Conservation (phyloP, 2,113 vertebrate genomes). For the Leucosticte australis region DNA sequence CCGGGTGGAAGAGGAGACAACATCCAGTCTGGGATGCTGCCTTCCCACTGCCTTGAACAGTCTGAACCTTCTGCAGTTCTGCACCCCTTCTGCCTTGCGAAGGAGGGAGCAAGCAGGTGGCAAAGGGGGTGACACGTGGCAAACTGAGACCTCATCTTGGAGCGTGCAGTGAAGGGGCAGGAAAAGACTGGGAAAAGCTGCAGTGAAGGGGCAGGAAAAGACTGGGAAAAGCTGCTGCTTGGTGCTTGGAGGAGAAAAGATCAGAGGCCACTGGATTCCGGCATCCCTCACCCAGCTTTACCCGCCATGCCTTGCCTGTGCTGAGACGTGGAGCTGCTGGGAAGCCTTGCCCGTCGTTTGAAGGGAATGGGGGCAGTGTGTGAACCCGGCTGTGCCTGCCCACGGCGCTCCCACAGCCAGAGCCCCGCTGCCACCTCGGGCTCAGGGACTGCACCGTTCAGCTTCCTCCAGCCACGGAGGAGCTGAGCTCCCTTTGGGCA, state of each 20-base stretch:
- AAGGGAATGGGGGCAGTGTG: neutral
- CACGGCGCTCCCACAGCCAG: rapidly evolving
- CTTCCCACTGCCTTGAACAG: neutral
- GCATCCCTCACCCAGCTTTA: neutral
- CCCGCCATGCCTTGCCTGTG: neutral
- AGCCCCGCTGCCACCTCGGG: neutral
- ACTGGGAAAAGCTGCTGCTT: neutral
- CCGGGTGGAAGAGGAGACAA: neutral
- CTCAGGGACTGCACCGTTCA: neutral
- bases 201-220: neutral
- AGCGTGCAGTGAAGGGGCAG: neutral
- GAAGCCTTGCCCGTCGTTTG: neutral
- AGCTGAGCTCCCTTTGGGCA: neutral
- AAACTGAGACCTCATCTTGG: neutral
- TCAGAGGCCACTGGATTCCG: neutral
- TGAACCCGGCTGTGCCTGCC: rapidly evolving
- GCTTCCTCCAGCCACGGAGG: rapidly evolving
- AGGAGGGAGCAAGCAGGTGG: neutral
- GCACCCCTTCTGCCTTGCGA: neutral
- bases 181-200: neutral
- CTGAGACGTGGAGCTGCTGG: neutral
- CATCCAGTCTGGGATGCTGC: neutral
- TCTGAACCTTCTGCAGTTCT: neutral
- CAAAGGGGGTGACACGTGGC: neutral
- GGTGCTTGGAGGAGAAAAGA: neutral